phyloP scores from a whole-genome alignment of 2,797 vertebrate genomes.

The Sebastes paucispinis region DNA sequence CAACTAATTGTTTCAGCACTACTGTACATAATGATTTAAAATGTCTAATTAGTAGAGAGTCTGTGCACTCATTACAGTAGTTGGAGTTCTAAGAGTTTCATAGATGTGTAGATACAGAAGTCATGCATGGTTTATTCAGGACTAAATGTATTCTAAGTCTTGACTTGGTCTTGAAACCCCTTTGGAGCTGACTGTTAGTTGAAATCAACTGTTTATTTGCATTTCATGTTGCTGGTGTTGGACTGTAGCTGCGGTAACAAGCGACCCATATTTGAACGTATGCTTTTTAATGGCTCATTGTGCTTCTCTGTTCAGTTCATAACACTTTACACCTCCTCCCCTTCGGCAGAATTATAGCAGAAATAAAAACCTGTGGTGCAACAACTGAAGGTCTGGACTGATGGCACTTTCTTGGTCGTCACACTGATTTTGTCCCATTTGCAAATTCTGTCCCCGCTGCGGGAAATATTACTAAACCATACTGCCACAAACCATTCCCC shows the following conservation, averaged over 20 bases:
- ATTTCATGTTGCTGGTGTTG: not conserved
- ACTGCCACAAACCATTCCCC: constrained; percentile 5
- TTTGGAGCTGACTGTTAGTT: not conserved
- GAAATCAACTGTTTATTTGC: not conserved
- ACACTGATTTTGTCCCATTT: constrained; percentile 56
- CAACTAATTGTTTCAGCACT: not conserved
- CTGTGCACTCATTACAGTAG: not conserved
- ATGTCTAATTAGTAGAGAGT: not conserved
- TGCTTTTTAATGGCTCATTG: not conserved
- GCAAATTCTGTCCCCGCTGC: constrained; percentile 53
- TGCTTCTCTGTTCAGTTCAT: not conserved
- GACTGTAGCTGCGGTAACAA: not conserved
- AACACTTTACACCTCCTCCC: constrained; percentile 15
- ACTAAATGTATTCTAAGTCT: not conserved
- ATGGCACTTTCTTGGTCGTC: constrained; percentile 36
- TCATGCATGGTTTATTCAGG: not conserved
- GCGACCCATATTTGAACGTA: not conserved
- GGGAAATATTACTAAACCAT: constrained; percentile 31
- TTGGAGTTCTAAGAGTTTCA: not conserved
- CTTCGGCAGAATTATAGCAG: constrained; percentile 6
- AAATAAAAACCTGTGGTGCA: constrained; percentile 4
- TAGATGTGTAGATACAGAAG: not conserved
- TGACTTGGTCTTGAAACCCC: not conserved
- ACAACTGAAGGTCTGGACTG: constrained; percentile 28
- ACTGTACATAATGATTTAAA: not conserved